Evolutionary conservation across 2,888 invertebrate genomes (phyloP).

Genomic region (Exocentrus adspersus): DNA sequence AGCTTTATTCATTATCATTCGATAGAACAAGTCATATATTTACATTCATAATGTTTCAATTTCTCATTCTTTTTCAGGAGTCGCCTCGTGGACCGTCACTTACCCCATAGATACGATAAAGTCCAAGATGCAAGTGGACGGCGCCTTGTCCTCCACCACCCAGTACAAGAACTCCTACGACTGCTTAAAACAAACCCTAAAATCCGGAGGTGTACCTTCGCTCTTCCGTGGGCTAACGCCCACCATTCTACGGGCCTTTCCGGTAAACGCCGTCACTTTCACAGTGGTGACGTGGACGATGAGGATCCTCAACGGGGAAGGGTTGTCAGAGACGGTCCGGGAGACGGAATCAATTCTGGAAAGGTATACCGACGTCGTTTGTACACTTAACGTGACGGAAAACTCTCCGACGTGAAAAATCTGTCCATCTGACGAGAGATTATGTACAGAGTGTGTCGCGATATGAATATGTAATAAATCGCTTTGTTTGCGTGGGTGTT

Average conservation of each 20-base stretch:
- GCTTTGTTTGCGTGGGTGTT: conserved; percentile 27
- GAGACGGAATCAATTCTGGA: conserved; percentile 39
- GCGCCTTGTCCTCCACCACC: conserved; percentile 61
- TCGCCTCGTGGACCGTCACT: conserved; percentile 83
- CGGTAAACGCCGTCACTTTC: conserved; percentile 93
- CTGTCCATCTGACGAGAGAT: conserved; percentile 26
- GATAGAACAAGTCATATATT: too few species aligned
- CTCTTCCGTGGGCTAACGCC: conserved; percentile 81
- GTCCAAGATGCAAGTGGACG: conserved; percentile 84
- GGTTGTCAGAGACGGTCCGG: conserved; percentile 22
- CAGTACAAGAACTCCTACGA: conserved; percentile 77
- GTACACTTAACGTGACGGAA: conserved; percentile 41
- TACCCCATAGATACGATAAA: conserved; percentile 94
- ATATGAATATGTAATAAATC: conserved; percentile 36
- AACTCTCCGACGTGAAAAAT: conserved; percentile 32
- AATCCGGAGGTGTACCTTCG: conserved; percentile 75
- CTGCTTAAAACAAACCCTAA: conserved; percentile 77
- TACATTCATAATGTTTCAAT: too few species aligned
- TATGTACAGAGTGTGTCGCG: conserved; percentile 24
- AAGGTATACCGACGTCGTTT: conserved; percentile 44
- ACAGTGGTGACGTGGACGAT: conserved; percentile 86
- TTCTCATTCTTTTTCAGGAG: conserved; percentile 61
- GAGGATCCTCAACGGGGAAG: conserved; percentile 59
- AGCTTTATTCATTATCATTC: too few species aligned
- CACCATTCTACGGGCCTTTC: conserved; percentile 87